Conservation (phyloP, 1,140 invertebrate genomes). For the Cydia fagiglandana region DNA sequence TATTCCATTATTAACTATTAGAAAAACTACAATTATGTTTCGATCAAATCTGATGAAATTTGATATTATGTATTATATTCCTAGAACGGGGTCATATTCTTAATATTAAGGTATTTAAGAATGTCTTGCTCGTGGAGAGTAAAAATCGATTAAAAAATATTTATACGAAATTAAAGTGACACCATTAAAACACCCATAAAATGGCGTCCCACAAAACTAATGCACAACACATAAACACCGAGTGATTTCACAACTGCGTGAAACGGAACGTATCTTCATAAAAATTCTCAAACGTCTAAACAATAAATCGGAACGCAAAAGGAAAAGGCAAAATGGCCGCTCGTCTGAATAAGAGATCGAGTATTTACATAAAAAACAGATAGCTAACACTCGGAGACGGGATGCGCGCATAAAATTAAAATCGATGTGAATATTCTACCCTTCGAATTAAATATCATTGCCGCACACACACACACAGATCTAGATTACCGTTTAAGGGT, state of each 20-base stretch:
- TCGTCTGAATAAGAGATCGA: conserved; percentile 65
- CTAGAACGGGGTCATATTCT: neutral
- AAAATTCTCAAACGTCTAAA: conserved; percentile 49
- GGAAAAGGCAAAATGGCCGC: conserved; percentile 59
- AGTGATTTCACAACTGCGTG: conserved; percentile 18
- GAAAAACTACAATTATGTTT: neutral
- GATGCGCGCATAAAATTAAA: conserved; percentile 78
- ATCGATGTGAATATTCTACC: conserved; percentile 74
- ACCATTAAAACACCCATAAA: conserved; percentile 26
- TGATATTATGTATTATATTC: neutral
- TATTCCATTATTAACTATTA: neutral
- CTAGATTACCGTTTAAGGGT: conserved; percentile 60
- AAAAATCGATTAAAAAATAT: conserved; percentile 22
- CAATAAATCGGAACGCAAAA: conserved; percentile 44
- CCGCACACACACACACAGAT: conserved; percentile 59
- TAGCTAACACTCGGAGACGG: conserved; percentile 66
- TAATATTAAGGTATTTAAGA: neutral
- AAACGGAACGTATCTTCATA: conserved; percentile 35
- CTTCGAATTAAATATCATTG: conserved; percentile 78
- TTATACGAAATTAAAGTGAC: neutral
- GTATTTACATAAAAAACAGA: conserved; percentile 79
- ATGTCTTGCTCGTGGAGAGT: neutral
- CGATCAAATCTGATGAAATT: neutral
- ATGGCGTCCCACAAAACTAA: conserved; percentile 10
- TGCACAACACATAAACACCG: conserved; percentile 14